Base-by-base conservation (phyloP, 2,888 invertebrate species). In the Drosophila limbata region DNA sequence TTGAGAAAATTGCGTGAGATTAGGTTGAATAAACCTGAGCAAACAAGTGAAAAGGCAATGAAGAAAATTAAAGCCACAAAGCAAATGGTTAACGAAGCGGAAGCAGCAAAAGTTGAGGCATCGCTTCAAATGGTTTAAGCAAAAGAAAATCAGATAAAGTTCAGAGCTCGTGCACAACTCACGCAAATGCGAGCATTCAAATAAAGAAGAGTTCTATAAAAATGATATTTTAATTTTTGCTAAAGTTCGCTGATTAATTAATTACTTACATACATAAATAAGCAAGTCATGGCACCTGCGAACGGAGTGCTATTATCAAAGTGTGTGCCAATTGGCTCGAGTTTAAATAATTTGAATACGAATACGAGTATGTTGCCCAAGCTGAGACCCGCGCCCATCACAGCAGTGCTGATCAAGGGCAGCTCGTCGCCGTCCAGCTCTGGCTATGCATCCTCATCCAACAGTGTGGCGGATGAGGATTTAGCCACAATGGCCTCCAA, bases 291-390 rank as follows among this genome's bases (percentile, higher is more conserved):
- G 90, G 72, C 89, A 63, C 68, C 88, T 48, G 64, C 75, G 13
- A 79, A 89, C 62, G 66, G 91, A 71, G 90, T 92, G 74, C 87
- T 92, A 56, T 81, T 92, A 62, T 86, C 92, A 19, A 92, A 92
- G 73, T 92, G 89, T 79, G 90, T 92, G 65, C 81, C 92, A 13
- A 89, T 92, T 51, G 85, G 90, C 40, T 79, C 87, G 3, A 84
- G 74, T 44, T 88, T 92, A 60, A 86, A 90, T 56, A 86, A 90
- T 55, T 84, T 90, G 11, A 87, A 70, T 45, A 37, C 37, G 11
- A 87, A 69, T 45, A n/a, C 37, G 2, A 37, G n/a, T n/a, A 84
- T 85, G 40, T 69, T 91, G 63, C 86, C 85, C 19, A 90, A 89
- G 66, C 73, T 90, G 56, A 77, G 83, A 13, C 90, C 88, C 11